Evolutionary conservation across 2,113 vertebrate species (phyloP).

Genomic region (Zootoca vivipara): DNA sequence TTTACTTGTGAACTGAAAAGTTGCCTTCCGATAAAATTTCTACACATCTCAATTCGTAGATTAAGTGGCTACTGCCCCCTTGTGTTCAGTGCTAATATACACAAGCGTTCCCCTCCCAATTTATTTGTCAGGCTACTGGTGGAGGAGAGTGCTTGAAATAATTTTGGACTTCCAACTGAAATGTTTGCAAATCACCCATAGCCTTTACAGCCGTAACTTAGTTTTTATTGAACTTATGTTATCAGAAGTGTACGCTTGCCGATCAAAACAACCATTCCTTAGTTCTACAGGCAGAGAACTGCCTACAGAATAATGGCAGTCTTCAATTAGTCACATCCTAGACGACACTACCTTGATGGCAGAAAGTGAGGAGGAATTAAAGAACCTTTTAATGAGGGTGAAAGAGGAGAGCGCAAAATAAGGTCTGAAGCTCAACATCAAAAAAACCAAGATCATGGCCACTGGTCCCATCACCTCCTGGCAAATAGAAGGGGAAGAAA

Average conservation of each 20-base stretch:
- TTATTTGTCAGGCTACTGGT: not conserved
- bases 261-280: not conserved
- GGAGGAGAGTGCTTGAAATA: constrained; percentile 1
- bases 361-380: too few relatives aligned
- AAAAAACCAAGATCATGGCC: too few relatives aligned
- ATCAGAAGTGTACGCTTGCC: not conserved
- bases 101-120: not conserved
- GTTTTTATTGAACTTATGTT: not conserved
- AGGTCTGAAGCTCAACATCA: too few relatives aligned
- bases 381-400: too few relatives aligned
- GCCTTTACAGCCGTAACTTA: not conserved
- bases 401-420: too few relatives aligned
- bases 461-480: too few relatives aligned
- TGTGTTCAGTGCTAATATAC: constrained; percentile 58
- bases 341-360: too few relatives aligned
- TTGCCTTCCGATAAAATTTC: not conserved
- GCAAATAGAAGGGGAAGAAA: too few relatives aligned
- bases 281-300: not conserved
- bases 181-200: not conserved
- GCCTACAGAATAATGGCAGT: too few relatives aligned
- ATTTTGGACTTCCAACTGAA: not conserved
- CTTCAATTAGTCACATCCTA: not conserved
- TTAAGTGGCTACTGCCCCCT: constrained; percentile 67
- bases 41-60: not conserved
- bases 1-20: not conserved